Percentiles rank a stretch among this genome's conserved stretches.
These are phyloP conservation scores for Scaeva pyrastri DNA, from an alignment of 2,888 invertebrate genomes.

Conservation along the genomic window DNA sequence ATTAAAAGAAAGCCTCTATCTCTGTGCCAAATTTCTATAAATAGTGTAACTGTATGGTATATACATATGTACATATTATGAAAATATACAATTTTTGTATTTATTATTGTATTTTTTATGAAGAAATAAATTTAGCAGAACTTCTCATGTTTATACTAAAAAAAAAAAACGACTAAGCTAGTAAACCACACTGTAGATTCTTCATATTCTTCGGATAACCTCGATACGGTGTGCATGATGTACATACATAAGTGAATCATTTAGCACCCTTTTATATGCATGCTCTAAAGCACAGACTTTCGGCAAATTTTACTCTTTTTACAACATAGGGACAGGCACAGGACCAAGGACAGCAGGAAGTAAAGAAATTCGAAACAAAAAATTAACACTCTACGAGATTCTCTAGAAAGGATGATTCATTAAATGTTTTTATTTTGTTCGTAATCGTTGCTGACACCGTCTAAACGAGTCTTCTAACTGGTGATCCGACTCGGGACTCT, in stretches of 20 bases:
- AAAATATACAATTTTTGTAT: too few relatives aligned
- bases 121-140: too few relatives aligned
- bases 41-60: too few relatives aligned
- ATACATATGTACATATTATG: too few relatives aligned
- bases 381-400: background rate
- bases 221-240: slow-evolving; percentile 6
- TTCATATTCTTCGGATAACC: slow-evolving; percentile 9
- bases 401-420: slow-evolving; percentile 4
- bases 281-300: background rate
- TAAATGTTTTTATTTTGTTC: background rate
- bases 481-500: slow-evolving; percentile 7
- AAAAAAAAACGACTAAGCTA: background rate
- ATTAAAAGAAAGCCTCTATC: too few relatives aligned
- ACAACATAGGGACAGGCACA: background rate
- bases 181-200: background rate
- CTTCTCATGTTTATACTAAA: too few relatives aligned
- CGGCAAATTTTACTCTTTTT: background rate
- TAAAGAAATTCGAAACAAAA: background rate
- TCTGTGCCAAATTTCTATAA: too few relatives aligned
- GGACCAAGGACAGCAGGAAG: background rate
- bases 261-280: background rate
- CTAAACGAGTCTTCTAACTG: slow-evolving; percentile 1
- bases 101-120: too few relatives aligned
- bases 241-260: background rate
- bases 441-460: too few relatives aligned